phyloP scores from a whole-genome alignment of 2,888 invertebrate genomes.

The Morpho deidamia region DNA sequence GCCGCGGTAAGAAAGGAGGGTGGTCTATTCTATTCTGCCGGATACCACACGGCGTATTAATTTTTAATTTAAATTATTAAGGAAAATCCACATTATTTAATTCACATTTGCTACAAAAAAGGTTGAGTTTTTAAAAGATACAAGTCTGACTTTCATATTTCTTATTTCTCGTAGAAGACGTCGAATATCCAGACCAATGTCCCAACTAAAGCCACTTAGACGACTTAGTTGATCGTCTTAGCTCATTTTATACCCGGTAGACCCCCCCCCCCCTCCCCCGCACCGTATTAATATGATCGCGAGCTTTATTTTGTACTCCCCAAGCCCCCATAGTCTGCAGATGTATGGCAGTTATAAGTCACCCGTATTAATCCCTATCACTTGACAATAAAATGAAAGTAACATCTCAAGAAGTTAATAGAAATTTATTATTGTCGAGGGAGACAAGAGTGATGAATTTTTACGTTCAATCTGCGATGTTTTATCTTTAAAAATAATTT shows the following conservation, averaged over 20 bases:
- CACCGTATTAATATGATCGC: slow-evolving; percentile 73
- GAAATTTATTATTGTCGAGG: slow-evolving; percentile 63
- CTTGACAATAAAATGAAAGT: slow-evolving; percentile 73
- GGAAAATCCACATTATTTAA: no score
- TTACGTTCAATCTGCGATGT: slow-evolving; percentile 27
- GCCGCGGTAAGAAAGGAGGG: no score
- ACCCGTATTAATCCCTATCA: slow-evolving; percentile 75
- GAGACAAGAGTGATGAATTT: slow-evolving; percentile 46
- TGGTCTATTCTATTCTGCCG: no score
- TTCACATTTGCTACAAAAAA: no score
- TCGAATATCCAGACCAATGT: slow-evolving; percentile 25
- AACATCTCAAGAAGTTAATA: slow-evolving; percentile 73
- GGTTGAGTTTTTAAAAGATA: no score
- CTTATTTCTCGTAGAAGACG: not conserved
- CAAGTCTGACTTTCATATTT: no score
- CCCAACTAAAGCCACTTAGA: slow-evolving; percentile 46
- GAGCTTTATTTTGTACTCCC: slow-evolving; percentile 72
- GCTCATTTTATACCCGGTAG: slow-evolving; percentile 48
- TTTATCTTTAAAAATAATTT: not conserved
- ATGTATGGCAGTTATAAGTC: slow-evolving; percentile 78
- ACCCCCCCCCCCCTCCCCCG: slow-evolving; percentile 33
- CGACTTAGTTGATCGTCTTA: slow-evolving; percentile 57
- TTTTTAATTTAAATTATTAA: no score
- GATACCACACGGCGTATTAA: no score
- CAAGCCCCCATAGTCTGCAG: slow-evolving; percentile 55